These are phyloP conservation scores for Nemotelus pantherinus DNA, from an alignment of 2,888 invertebrate genomes.

Conservation along the genomic window DNA sequence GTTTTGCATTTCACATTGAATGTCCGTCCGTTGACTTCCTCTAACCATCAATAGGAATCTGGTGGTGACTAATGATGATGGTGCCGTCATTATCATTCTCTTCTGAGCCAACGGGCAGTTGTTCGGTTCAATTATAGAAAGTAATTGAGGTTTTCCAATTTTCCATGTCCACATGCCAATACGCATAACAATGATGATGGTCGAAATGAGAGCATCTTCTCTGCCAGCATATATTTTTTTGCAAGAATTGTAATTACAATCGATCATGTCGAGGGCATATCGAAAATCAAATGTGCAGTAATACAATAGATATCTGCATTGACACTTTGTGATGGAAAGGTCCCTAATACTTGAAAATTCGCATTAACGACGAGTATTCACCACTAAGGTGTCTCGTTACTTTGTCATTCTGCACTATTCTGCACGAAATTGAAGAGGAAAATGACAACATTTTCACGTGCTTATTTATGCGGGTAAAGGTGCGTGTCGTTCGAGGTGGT, in stretches of 20 bases:
- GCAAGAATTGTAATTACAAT: too few relatives aligned
- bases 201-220: neutral
- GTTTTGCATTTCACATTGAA: neutral
- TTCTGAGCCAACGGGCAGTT: neutral
- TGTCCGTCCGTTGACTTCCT: too few relatives aligned
- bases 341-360: neutral
- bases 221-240: constrained; percentile 1
- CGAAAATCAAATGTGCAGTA: too few relatives aligned
- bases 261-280: too few relatives aligned
- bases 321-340: neutral
- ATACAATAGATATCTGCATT: too few relatives aligned
- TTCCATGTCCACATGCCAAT: neutral
- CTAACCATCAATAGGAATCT: too few relatives aligned
- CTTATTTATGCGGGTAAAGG: constrained; percentile 19
- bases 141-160: neutral
- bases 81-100: neutral
- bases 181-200: neutral
- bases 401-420: constrained; percentile 5
- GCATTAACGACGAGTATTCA: too few relatives aligned
- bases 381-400: neutral
- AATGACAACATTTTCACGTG: neutral
- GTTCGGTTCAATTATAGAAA: neutral
- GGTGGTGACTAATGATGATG: neutral
- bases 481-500: neutral
- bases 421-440: neutral